Evolutionary conservation across 1,140 invertebrate genomes (phyloP), one percentile per base, ranked within the genome.

Genomic region (Drosophila watanabei): DNA sequence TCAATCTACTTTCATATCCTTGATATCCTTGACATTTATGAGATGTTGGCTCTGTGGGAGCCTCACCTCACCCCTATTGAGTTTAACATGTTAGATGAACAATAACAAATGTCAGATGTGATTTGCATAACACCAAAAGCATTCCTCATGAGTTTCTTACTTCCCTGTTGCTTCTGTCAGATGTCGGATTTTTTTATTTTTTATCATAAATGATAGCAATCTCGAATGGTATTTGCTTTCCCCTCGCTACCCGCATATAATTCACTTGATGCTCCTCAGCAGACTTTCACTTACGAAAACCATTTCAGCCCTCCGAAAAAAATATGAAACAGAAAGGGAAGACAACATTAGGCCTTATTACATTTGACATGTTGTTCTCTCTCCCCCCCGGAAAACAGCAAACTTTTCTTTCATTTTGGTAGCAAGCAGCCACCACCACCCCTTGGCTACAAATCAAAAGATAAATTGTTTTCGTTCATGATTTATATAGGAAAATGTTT

Each of bases 391-490:
- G 52, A 68, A 64, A 43, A 64, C 62, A 58, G 24, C 24, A 71
- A 70, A 73, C 54, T 75, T 83, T 79, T 83, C 64, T 51, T 82
- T 72, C 60, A 41, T 65, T 86, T 85, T 73, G 37, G 64, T 41
- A 20, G 49, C 62, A 35, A 33, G 37, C n/a, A 4, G 8, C 3
- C 41, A 30, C 39, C 45, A 59, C 9, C 72, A 54, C 81, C 78
- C 86, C 87, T 80, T 72, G 78, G 82, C 79, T 81, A 90, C 82
- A 86, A 86, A 86, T 82, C 87, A 86, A 79, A 90, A 90, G 86
- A 90, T 90, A 90, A 90, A 90, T 90, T 91, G 86, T 90, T 90
- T 90, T 90, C 73, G 61, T 90, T 82, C 72, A 90, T 90, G 86
- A 90, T 91, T 91, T 90, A 90, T 90, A 90, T 86, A 80, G 71